phyloP scores from a whole-genome alignment of 2,797 vertebrate species.

The Hippocampus kuda region DNA sequence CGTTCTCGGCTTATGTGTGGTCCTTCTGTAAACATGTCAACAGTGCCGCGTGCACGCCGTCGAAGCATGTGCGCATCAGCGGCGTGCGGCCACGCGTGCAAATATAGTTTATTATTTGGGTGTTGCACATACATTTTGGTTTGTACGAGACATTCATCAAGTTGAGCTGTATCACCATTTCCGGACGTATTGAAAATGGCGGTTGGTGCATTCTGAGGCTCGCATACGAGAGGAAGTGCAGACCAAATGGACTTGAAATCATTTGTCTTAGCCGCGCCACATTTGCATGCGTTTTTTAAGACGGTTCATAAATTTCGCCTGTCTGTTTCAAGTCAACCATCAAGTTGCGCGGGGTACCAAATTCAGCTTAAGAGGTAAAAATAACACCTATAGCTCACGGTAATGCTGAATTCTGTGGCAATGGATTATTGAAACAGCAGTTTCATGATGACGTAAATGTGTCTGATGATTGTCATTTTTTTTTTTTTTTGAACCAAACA shows the following conservation, averaged over 20 bases:
- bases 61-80: neutral
- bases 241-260: neutral
- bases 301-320: neutral
- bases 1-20: slow-evolving; percentile 49
- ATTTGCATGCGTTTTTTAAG: slow-evolving; percentile 4
- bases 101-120: neutral
- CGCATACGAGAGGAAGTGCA: neutral
- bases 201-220: neutral
- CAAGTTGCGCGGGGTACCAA: neutral
- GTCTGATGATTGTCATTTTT: neutral
- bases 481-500: neutral
- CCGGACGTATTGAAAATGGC: no score
- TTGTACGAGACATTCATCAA: neutral
- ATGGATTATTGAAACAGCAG: neutral
- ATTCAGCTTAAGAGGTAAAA: neutral
- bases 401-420: neutral
- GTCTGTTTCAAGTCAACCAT: slow-evolving; percentile 9
- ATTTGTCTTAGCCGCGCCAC: neutral
- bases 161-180: no score
- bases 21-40: slow-evolving; percentile 53
- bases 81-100: neutral
- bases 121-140: neutral
- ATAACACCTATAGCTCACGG: slow-evolving; percentile 3
- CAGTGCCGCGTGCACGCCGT: neutral
- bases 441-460: neutral